Conservation (phyloP, 2,113 vertebrate genomes). For the Plecotus auritus region DNA sequence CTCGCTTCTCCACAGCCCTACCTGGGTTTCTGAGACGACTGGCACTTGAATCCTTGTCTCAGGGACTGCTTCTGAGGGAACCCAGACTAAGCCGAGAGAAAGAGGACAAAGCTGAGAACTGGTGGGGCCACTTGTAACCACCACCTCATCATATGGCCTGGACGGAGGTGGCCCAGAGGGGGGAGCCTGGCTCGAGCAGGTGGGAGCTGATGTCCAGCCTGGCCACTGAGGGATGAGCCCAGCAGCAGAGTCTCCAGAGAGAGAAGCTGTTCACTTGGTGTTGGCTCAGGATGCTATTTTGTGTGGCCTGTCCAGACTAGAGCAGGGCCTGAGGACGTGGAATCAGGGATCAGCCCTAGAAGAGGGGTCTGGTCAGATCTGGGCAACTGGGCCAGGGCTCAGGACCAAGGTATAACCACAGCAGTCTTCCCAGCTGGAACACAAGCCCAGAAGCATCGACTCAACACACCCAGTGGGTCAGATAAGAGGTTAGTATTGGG, state of each 20-base stretch:
- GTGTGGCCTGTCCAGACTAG: background rate
- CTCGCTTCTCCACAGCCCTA: background rate
- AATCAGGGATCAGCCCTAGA: background rate
- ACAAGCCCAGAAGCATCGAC: background rate
- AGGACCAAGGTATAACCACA: background rate
- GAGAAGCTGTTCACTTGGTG: background rate
- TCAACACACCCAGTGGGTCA: background rate
- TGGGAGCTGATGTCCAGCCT: background rate
- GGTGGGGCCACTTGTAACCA: background rate
- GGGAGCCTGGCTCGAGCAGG: background rate
- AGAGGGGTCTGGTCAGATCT: background rate
- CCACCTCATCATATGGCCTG: background rate
- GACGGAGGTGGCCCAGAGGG: background rate
- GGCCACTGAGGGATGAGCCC: background rate
- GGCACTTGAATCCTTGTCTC: background rate
- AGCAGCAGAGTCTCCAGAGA: background rate
- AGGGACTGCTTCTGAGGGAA: background rate
- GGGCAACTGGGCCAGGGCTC: background rate
- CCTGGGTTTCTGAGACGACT: background rate
- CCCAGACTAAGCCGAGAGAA: background rate
- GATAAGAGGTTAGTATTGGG: background rate
- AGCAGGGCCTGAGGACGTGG: background rate
- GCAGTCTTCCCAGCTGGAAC: background rate
- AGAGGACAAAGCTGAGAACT: background rate
- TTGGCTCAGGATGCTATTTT: background rate